These are phyloP conservation scores for Cyprinodon brontotheroides DNA, from an alignment of 2,113 vertebrate genomes.

Conservation along the genomic window DNA sequence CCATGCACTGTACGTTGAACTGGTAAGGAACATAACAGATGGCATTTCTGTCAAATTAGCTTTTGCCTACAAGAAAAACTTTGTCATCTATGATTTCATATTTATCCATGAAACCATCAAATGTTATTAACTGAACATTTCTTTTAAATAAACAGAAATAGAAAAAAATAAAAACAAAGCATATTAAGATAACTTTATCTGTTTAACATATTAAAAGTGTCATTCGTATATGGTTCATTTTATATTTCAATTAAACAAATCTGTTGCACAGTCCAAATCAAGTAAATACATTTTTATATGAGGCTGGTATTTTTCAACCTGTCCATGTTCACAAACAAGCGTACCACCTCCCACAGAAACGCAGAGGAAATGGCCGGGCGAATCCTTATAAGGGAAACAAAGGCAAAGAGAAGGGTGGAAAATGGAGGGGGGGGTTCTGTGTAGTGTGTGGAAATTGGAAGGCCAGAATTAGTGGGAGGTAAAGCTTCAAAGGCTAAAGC, in stretches of 20 bases:
- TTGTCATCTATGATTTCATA: conserved; percentile 1
- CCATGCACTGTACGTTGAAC: neutral
- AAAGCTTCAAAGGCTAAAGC: conserved; percentile 85
- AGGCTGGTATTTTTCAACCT: conserved; percentile 69
- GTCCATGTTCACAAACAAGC: conserved; percentile 76
- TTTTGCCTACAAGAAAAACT: neutral
- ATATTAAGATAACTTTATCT: neutral
- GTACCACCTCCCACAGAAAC: conserved; percentile 77
- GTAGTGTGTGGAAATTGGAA: conserved; percentile 86
- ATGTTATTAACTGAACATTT: neutral
- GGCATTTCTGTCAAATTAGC: neutral
- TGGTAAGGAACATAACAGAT: neutral
- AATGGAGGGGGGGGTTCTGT: conserved; percentile 66
- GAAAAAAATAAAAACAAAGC: neutral
- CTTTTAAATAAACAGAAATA: neutral
- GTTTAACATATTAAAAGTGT: conserved; percentile 6
- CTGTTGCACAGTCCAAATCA: neutral
- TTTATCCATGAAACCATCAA: neutral
- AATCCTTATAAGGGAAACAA: conserved; percentile 86
- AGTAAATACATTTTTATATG: neutral
- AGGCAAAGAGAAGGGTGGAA: conserved; percentile 78
- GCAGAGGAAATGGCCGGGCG: conserved; percentile 83
- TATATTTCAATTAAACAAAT: neutral
- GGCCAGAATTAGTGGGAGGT: conserved; percentile 88
- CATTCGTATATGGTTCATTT: neutral